Percentiles rank a stretch among this genome's conserved stretches.
Conservation (phyloP, 1,140 invertebrate genomes). For the Aphelinus certus region DNA sequence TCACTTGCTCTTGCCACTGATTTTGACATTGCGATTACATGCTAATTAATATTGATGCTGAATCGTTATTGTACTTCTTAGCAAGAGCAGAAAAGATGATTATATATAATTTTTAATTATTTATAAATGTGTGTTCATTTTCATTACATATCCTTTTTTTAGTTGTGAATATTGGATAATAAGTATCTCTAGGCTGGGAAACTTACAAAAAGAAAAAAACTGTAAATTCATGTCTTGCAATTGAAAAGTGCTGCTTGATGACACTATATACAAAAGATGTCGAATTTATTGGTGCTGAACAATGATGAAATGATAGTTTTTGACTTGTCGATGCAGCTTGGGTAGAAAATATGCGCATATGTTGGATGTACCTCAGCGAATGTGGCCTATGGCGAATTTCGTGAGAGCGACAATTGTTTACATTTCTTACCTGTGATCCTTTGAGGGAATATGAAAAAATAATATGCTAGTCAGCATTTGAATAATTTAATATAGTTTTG, state of each 20-base stretch:
- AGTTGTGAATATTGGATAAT: neutral
- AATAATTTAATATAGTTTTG: slow-evolving; percentile 2
- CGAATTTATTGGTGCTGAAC: slow-evolving; percentile 13
- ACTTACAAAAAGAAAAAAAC: neutral
- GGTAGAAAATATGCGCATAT: slow-evolving; percentile 6
- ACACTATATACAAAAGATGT: neutral
- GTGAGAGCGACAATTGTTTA: slow-evolving; percentile 7
- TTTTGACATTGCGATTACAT: neutral
- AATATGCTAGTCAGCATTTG: slow-evolving; percentile 30
- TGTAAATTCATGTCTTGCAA: neutral
- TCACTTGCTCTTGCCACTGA: neutral
- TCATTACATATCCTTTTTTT: neutral
- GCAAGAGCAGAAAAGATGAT: neutral
- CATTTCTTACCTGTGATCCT: slow-evolving; percentile 32
- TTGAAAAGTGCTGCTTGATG: neutral
- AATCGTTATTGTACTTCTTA: neutral
- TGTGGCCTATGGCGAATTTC: neutral
- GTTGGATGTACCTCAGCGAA: slow-evolving; percentile 11
- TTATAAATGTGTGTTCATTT: too few species aligned
- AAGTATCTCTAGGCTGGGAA: neutral
- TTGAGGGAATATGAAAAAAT: slow-evolving; percentile 3
- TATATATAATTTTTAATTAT: too few species aligned
- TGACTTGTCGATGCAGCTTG: neutral
- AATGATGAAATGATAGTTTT: slow-evolving; percentile 1
- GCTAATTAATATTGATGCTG: too few species aligned